Evolutionary conservation across 2,888 invertebrate genomes (phyloP), one percentile per base, ranked within the genome.

Genomic region (Diarsia brunnea): DNA sequence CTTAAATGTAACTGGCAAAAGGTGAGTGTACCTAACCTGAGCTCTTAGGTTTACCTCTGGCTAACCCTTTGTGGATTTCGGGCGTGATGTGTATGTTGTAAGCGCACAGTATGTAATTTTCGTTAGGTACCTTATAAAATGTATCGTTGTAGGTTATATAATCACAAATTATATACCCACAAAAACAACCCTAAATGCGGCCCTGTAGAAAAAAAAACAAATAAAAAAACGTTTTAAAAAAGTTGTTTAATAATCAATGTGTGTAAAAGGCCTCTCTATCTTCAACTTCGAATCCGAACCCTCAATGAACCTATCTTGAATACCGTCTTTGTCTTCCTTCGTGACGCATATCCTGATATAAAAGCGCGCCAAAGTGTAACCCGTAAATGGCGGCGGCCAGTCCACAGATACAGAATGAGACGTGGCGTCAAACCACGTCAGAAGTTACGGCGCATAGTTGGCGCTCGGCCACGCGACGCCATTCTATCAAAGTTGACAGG

Each of bases 361-460:
- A 86, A 88, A 85, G 86, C 86, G 89, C 92, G 90, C 91, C 92
- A 93, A 94, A 95, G 94, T 73, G 79, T 87, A 85, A 72, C 92
- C 91, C 94, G 88, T 94, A 95, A 91, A 95, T 91, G 95, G 95
- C 90, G 92, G 89, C 91, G 90, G 86, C 82, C 82, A 88, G 82
- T 84, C 76, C 87, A 88, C 84, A 86, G 86, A 88, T 89, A 91
- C 91, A 90, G 89, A 90, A 90, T 88, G 89, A 90, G 87, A 88
- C 83, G 89, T 90, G 91, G 91, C 94, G 94, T 94, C 94, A 92
- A 90, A 87, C 84, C 84, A 92, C 93, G 94, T 95, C 95, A 93
- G 93, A 92, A 93, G 92, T 93, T 94, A 93, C 93, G 89, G 91
- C 93, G 95, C 94, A 95, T 95, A 94, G 90, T 95, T 96, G 96